Evolutionary conservation across 2,888 invertebrate species (phyloP), one percentile per base, ranked within the genome.

Genomic region (Eugnorisma glareosa): DNA sequence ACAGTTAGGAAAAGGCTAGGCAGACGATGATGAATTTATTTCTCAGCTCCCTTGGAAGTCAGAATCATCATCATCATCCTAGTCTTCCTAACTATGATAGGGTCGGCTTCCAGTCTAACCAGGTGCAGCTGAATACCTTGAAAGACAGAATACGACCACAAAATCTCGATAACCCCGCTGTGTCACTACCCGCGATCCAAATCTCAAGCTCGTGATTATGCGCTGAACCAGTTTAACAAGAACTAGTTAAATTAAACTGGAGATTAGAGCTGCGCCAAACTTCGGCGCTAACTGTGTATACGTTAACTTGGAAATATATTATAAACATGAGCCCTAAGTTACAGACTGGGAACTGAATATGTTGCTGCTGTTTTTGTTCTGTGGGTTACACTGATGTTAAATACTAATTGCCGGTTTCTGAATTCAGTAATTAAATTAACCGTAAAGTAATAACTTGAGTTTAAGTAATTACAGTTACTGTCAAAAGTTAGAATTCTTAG

Each of bases 211-310:
- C 37, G 79, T 75, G 88, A 88, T 88, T 88, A 86, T 86, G 71
- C 88, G 75, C 83, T 84, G 82, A 79, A 81, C 68, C 74, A 79
- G 82, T 78, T 86, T 76, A 88, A 79, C 88, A 88, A 86, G 88
- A 88, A 88, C 84, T 86, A 84, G 87, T 88, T 87, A 86, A 86
- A 88, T 88, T 88, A 88, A 87, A 86, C 88, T 83, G 69, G 73
- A 88, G 88, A 88, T 88, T 87, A 87, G 81, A 81, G 74, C 79
- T 64, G 79, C 74, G 40, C 71, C 80, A 67, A 86, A 86, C 87
- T 84, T 73, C n/a, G 31, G 68, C 71, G 54, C 74, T 77, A 79
- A 77, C 73, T 54, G 76, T 79, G 69, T 81, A 59, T 70, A 76
- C 79, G 68, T 76, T 73, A 77, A 75, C 79, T 82, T 75, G 37